Conservation (phyloP, 2,888 invertebrate species). For the Dilophus febrilis region DNA sequence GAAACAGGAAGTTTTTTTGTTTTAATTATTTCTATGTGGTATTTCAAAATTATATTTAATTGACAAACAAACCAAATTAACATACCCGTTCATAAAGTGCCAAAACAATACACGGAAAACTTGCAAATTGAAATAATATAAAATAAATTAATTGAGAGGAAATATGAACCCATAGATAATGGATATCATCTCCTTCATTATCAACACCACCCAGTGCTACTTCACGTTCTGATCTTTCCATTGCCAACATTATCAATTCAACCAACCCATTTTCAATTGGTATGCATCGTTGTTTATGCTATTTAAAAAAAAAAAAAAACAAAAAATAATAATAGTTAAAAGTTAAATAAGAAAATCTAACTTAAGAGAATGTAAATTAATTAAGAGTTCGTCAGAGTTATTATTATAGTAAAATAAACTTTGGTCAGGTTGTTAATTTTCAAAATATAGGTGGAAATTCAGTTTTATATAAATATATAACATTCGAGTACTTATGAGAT, state of each 20-base stretch:
- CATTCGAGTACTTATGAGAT: too few relatives aligned
- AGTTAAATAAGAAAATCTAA: slow-evolving; percentile 7
- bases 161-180: slow-evolving; percentile 83
- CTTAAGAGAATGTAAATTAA: background rate
- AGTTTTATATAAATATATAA: too few relatives aligned
- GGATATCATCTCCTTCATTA: slow-evolving; percentile 33
- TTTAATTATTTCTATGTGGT: background rate
- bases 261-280: slow-evolving; percentile 87
- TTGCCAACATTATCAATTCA: slow-evolving; percentile 74
- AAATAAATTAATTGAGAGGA: slow-evolving; percentile 90
- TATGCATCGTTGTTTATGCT: slow-evolving; percentile 70
- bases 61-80: background rate
- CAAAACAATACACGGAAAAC: slow-evolving; percentile 82
- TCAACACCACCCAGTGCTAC: slow-evolving; percentile 37
- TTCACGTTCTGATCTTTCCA: slow-evolving; percentile 74
- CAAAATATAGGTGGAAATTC: too few relatives aligned
- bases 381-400: too few relatives aligned
- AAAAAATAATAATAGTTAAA: slow-evolving; percentile 1
- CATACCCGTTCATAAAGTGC: slow-evolving; percentile 66
- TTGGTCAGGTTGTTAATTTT: too few relatives aligned
- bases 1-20: slow-evolving; percentile 2
- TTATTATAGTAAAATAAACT: too few relatives aligned
- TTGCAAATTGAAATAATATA: slow-evolving; percentile 84
- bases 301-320: slow-evolving; percentile 8
- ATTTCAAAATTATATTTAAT: slow-evolving; percentile 1